Evolutionary conservation across 2,888 invertebrate species (phyloP), one percentile per base, ranked within the genome.

Genomic region (Galeopsomyia nigrocyanea): DNA sequence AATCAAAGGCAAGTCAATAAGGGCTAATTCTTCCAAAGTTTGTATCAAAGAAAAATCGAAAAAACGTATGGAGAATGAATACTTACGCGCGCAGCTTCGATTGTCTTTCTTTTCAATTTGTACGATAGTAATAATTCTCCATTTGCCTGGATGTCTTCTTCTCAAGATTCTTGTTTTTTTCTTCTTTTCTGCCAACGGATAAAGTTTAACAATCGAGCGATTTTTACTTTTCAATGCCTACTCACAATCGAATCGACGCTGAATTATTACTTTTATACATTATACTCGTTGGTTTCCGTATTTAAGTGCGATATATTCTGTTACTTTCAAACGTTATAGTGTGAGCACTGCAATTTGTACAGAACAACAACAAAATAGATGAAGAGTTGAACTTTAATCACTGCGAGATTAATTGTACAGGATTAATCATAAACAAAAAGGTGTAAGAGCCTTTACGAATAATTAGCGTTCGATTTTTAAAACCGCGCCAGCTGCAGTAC

Each of bases 21-120:
- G 60, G 66, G 69, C 63, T 72, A 70, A 72, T 68, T 75, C 69
- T 75, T 75, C 72, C 72, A 75, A 72, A 67, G 63, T 71, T 67
- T 75, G 39, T 72, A 70, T 64, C 58, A 73, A 65, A 61, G 58
- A 63, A 55, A 64, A 68, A 61, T 64, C 17, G 46, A 60, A 56
- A 56, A 68, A 68, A 26, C 5, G 26, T 3, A 5, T 26, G 26
- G 26, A 26, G 26, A 58, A 64, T 65, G 65, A 68, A 71, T 63
- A 67, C 26, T 65, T 73, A 49, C 26, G 61, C 55, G 22, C 21
- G 58, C 31, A 68, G 74, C 64, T 74, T 74, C 58, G 58, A 68
- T 68, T 74, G 60, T 68, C 71, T 71, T 67, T 39, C 1, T 39
- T 39, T 39, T 39, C 39, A 39, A 5, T 13, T 75, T 65, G 50